Conservation (phyloP, 2,888 invertebrate genomes). For the Morinoia aosen region DNA sequence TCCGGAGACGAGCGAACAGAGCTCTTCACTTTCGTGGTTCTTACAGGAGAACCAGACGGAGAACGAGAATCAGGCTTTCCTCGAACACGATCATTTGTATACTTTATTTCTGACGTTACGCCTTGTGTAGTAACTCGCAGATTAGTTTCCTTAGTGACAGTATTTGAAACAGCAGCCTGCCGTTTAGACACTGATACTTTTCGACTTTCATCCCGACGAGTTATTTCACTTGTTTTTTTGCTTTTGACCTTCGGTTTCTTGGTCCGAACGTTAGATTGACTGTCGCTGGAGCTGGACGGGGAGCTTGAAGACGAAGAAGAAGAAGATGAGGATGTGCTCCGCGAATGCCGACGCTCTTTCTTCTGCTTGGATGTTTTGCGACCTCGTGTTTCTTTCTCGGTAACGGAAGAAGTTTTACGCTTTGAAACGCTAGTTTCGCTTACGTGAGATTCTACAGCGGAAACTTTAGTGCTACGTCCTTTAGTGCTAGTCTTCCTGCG, state of each 20-base stretch:
- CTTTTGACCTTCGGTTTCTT: conserved; percentile 1
- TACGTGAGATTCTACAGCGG: not conserved
- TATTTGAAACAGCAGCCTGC: not conserved
- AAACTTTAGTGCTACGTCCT: not conserved
- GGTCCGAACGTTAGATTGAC: not conserved
- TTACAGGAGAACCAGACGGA: not conserved
- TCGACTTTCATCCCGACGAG: not conserved
- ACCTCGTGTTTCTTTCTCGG: not conserved
- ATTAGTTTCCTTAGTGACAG: not conserved
- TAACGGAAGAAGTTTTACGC: not conserved
- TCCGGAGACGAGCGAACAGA: not conserved
- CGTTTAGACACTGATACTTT: not conserved
- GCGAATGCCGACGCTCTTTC: not conserved
- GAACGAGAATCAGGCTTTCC: not conserved
- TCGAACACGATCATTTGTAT: not conserved
- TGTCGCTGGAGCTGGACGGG: not conserved
- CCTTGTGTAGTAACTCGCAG: not conserved
- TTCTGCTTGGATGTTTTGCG: not conserved
- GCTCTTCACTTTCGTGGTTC: conserved; percentile 7
- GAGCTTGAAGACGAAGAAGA: conserved; percentile 29
- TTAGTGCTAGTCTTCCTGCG: not conserved
- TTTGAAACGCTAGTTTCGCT: not conserved
- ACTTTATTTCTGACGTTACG: not conserved
- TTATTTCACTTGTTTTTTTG: not conserved
- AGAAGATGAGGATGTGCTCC: not conserved